Evolutionary conservation across 2,113 vertebrate species (phyloP).

Genomic region (Engystomops pustulosus): DNA sequence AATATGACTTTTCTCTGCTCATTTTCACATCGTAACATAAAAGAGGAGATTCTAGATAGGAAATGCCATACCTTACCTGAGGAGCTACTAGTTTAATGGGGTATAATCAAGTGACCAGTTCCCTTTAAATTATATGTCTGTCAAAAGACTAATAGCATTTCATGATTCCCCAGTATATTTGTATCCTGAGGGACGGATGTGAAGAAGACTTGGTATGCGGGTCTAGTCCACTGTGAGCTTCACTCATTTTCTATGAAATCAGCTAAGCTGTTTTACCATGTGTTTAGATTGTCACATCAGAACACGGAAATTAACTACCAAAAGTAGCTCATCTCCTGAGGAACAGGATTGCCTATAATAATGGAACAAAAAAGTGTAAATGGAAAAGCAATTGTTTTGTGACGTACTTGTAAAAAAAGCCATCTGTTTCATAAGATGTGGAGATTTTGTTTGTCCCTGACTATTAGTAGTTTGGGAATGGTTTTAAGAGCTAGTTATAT

Average conservation of each 20-base stretch:
- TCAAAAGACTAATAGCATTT: too few relatives aligned
- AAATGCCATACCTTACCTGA: too few relatives aligned
- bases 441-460: not conserved
- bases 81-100: too few relatives aligned
- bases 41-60: too few relatives aligned
- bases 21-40: too few relatives aligned
- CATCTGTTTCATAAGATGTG: not conserved
- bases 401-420: not conserved
- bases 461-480: not conserved
- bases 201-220: not conserved
- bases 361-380: constrained; percentile 13
- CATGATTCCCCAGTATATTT: not conserved
- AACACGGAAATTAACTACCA: constrained; percentile 3
- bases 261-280: not conserved
- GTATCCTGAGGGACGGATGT: not conserved
- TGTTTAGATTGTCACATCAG: constrained; percentile 4
- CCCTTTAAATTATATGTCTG: too few relatives aligned
- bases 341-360: constrained; percentile 17
- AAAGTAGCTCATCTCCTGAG: constrained; percentile 9
- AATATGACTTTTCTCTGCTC: too few relatives aligned
- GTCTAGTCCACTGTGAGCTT: not conserved
- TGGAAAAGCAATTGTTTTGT: constrained; percentile 6
- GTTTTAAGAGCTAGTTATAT: not conserved
- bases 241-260: not conserved
- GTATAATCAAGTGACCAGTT: too few relatives aligned